Percentiles rank a stretch among this genome's conserved stretches.
Evolutionary conservation across 2,888 invertebrate species (phyloP).

Genomic region (Hypercompe scribonia): DNA sequence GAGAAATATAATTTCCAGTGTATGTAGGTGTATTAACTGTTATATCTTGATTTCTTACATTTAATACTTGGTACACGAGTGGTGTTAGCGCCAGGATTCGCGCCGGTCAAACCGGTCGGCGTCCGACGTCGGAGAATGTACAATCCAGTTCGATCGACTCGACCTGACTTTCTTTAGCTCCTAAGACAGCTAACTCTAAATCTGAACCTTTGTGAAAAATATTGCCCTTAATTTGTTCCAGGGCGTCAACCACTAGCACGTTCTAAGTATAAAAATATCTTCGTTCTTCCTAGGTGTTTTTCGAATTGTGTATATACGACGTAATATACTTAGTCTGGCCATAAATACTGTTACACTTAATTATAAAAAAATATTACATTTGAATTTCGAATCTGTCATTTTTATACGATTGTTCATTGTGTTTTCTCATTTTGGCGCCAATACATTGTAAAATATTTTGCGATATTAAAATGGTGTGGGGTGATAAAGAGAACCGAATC

Average conservation of each 20-base stretch:
- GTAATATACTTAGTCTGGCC: no score
- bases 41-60: slow-evolving; percentile 48
- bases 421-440: no score
- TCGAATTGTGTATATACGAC: slow-evolving; percentile 41
- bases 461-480: no score
- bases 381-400: no score
- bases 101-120: slow-evolving; percentile 82
- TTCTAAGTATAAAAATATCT: slow-evolving; percentile 46
- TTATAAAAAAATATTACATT: no score
- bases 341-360: no score
- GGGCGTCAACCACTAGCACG: slow-evolving; percentile 33
- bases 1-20: slow-evolving; percentile 30
- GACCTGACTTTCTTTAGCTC: slow-evolving; percentile 78
- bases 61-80: slow-evolving; percentile 53
- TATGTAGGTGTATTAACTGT: slow-evolving; percentile 27
- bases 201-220: slow-evolving; percentile 42
- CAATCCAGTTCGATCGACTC: slow-evolving; percentile 77
- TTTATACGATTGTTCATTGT: no score
- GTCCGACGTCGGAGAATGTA: slow-evolving; percentile 65
- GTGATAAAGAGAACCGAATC: no score
- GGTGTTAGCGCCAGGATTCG: slow-evolving; percentile 77
- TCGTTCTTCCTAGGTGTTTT: slow-evolving; percentile 29
- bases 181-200: slow-evolving; percentile 54
- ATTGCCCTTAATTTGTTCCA: slow-evolving; percentile 41
- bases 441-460: no score